Conservation (phyloP, 2,888 invertebrate genomes). For the Nasonovia ribisnigri region DNA sequence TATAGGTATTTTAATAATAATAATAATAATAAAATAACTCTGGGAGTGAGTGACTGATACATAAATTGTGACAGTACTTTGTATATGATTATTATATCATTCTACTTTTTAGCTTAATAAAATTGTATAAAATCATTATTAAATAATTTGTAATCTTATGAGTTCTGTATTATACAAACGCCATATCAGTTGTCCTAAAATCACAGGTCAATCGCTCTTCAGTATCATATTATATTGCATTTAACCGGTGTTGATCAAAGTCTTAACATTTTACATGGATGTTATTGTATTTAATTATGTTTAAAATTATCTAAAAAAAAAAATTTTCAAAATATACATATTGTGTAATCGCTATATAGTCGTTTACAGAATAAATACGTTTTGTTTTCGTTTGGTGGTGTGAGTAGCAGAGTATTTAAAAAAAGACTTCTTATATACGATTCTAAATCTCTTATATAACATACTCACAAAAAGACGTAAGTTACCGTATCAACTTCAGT, state of each 20-base stretch:
- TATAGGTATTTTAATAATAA: too few relatives aligned
- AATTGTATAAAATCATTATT: background rate
- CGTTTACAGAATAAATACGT: background rate
- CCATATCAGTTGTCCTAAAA: background rate
- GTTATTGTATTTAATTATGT: background rate
- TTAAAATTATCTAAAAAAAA: too few relatives aligned
- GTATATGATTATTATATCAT: too few relatives aligned
- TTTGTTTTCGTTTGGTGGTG: background rate
- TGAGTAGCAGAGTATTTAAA: background rate
- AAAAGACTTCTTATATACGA: background rate
- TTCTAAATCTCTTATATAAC: background rate
- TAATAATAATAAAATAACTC: background rate
- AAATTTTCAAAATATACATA: background rate
- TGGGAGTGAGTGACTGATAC: background rate
- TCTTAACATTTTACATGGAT: background rate
- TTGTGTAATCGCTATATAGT: background rate
- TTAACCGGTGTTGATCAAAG: conserved; percentile 7
- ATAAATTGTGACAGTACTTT: background rate
- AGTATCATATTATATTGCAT: too few relatives aligned
- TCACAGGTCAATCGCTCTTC: background rate
- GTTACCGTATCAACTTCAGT: background rate
- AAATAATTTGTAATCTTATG: background rate
- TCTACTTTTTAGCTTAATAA: background rate
- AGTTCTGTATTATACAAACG: background rate
- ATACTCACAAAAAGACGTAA: background rate